Evolutionary conservation across 2,113 vertebrate genomes (phyloP).

Genomic region (Oreochromis spilurus): DNA sequence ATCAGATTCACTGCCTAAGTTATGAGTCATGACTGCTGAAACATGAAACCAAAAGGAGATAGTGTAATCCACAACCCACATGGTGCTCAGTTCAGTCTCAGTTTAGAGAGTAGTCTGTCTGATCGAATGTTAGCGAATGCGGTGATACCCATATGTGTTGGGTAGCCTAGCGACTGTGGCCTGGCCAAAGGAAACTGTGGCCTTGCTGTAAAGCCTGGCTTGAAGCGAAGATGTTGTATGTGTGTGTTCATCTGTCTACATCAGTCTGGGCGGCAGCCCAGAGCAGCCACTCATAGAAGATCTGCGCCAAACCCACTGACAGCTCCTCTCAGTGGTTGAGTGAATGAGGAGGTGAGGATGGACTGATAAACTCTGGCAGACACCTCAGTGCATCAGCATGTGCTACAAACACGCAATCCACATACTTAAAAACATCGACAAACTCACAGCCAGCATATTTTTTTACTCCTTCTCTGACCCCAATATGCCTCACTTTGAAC

Average conservation of each 20-base stretch:
- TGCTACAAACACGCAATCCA: background rate
- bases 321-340: constrained; percentile 35
- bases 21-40: constrained; percentile 26
- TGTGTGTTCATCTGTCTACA: constrained; percentile 24
- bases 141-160: background rate
- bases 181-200: constrained; percentile 46
- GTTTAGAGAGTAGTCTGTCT: background rate
- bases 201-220: constrained; percentile 11
- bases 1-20: background rate
- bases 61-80: background rate
- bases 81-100: background rate
- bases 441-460: background rate
- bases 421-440: background rate
- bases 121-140: constrained; percentile 7
- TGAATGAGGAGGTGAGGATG: constrained; percentile 16
- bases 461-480: background rate
- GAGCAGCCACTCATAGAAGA: constrained; percentile 30
- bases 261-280: constrained; percentile 45
- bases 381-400: background rate
- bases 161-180: constrained; percentile 16
- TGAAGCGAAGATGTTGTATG: background rate
- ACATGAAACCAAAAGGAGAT: background rate
- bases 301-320: constrained; percentile 32
- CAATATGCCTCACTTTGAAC: background rate
- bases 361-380: constrained; percentile 10